Evolutionary conservation across 2,888 invertebrate species (phyloP).

Genomic region (Drosophila buzzatii): DNA sequence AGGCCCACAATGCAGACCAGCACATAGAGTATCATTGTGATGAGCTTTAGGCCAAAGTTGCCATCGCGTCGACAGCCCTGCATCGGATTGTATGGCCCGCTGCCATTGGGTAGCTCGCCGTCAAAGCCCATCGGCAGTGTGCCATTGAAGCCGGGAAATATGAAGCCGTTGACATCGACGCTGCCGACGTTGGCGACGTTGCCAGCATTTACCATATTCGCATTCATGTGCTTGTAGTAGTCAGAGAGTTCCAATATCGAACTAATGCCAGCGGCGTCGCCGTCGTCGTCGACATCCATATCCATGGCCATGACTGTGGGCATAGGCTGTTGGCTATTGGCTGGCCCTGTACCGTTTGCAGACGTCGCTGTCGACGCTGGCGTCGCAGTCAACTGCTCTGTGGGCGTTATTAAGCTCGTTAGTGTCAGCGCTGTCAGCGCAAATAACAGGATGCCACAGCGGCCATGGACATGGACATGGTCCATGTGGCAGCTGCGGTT

Average conservation of each 20-base stretch:
- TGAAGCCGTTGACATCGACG: slow-evolving; percentile 3
- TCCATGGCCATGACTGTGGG: slow-evolving; percentile 20
- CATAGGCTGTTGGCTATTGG: slow-evolving; percentile 18
- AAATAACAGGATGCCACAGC: slow-evolving; percentile 72
- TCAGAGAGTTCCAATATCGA: slow-evolving; percentile 52
- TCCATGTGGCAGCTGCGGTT: slow-evolving; percentile 63
- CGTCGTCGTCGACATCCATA: slow-evolving; percentile 7
- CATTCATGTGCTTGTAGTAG: slow-evolving; percentile 65
- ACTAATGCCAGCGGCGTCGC: slow-evolving; percentile 19
- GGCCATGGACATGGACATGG: slow-evolving; percentile 58
- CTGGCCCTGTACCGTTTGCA: slow-evolving; percentile 29
- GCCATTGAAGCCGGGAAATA: slow-evolving; percentile 51
- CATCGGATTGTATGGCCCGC: slow-evolving; percentile 43
- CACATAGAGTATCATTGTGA: slow-evolving; percentile 91
- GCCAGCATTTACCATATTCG: slow-evolving; percentile 32
- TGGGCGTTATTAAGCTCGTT: slow-evolving; percentile 81
- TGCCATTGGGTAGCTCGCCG: slow-evolving; percentile 43
- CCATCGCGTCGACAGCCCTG: slow-evolving; percentile 86
- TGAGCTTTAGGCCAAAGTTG: slow-evolving; percentile 87
- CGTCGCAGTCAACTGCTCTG: slow-evolving; percentile 67
- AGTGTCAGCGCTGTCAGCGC: slow-evolving; percentile 75
- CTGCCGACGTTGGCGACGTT: too few relatives aligned
- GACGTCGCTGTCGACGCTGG: slow-evolving; percentile 31
- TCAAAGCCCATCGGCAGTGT: slow-evolving; percentile 38
- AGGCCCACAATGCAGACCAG: slow-evolving; percentile 94